These are phyloP conservation scores for Penaeus japonicus DNA, from an alignment of 1,140 invertebrate genomes.

Conservation along the genomic window DNA sequence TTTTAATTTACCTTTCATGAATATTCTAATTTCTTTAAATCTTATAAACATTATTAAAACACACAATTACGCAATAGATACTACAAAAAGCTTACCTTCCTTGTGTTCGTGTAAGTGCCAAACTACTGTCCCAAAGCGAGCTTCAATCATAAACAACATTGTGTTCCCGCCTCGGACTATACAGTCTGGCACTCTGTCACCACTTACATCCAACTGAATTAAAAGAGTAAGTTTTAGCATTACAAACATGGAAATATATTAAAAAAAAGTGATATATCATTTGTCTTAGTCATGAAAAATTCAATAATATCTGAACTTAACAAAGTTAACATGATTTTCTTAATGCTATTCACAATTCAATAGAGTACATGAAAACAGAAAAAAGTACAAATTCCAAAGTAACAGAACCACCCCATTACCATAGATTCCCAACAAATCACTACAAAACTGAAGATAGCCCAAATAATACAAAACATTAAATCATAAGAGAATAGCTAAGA, in stretches of 20 bases:
- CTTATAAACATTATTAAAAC: too few relatives aligned
- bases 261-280: neutral
- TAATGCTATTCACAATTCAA: too few relatives aligned
- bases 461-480: neutral
- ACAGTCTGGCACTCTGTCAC: slow-evolving; percentile 44
- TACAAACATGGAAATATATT: neutral
- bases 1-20: too few relatives aligned
- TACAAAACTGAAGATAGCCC: neutral
- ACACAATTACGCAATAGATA: too few relatives aligned
- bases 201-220: slow-evolving; percentile 43
- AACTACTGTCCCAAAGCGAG: slow-evolving; percentile 32
- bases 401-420: too few relatives aligned
- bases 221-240: neutral
- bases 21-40: neutral
- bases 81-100: neutral
- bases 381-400: too few relatives aligned
- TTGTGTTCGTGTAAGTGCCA: slow-evolving; percentile 44
- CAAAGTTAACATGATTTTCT: neutral
- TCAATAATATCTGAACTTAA: too few relatives aligned
- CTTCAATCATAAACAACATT: slow-evolving; percentile 49
- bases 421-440: too few relatives aligned
- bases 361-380: too few relatives aligned
- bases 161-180: slow-evolving; percentile 29
- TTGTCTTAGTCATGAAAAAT: too few relatives aligned
- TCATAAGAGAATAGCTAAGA: neutral